Percentiles rank a stretch among this genome's conserved stretches.
Evolutionary conservation across 2,888 invertebrate species (phyloP).

Genomic region (Synanthedon vespiformis): DNA sequence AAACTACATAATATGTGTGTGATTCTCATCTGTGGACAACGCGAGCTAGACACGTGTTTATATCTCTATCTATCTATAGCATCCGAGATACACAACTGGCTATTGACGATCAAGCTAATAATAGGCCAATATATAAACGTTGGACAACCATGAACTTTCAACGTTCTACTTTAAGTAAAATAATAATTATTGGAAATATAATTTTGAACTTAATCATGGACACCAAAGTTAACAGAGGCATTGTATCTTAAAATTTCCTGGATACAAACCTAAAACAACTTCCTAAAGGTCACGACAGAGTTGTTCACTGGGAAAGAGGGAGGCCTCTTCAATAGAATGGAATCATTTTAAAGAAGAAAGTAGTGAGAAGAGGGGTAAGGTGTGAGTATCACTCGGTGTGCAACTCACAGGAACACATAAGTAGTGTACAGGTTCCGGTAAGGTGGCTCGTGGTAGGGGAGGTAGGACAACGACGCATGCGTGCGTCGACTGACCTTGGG

Average conservation of each 20-base stretch:
- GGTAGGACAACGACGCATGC: conserved; percentile 48
- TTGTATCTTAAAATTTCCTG: no score
- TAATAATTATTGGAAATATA: no score
- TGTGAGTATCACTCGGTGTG: conserved; percentile 32
- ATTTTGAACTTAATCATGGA: no score
- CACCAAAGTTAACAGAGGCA: no score
- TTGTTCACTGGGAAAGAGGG: no score
- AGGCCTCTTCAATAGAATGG: no score
- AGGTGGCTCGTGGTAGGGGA: conserved; percentile 14
- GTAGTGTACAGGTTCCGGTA: conserved; percentile 36
- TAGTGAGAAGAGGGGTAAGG: conserved; percentile 9
- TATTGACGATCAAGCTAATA: conserved; percentile 19
- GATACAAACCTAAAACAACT: no score
- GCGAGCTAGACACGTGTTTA: conserved; percentile 28
- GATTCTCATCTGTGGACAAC: conserved; percentile 17
- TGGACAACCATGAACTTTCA: conserved; percentile 21
- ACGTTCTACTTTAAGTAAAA: conserved; percentile 1
- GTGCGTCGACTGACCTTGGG: conserved; percentile 63
- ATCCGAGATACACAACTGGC: conserved; percentile 9
- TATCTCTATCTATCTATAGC: conserved; percentile 20
- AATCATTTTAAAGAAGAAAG: background rate
- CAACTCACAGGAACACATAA: conserved; percentile 45
- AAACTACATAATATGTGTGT: conserved; percentile 12
- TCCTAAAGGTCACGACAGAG: no score
- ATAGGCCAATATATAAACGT: conserved; percentile 12